Conservation (phyloP, 92 coral and sea anemone species). For the Zoanthus gigantus region DNA sequence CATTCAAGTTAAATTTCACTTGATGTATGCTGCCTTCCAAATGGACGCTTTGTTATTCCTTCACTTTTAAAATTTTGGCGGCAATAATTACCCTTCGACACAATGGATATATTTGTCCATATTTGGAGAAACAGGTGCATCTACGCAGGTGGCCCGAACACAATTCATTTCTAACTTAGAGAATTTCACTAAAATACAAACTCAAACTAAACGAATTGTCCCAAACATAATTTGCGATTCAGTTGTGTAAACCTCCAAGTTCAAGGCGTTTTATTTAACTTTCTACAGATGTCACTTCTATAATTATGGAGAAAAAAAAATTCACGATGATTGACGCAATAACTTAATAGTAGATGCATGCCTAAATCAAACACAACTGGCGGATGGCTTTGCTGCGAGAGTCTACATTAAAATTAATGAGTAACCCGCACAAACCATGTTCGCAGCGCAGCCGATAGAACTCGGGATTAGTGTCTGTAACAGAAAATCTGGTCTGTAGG, state of each 20-base stretch:
- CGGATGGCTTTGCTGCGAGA: constrained; percentile 58
- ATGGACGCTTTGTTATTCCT: constrained; percentile 29
- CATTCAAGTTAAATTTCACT: constrained; percentile 15
- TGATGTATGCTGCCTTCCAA: constrained; percentile 18
- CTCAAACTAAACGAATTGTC: constrained; percentile 11
- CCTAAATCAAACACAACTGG: constrained; percentile 38
- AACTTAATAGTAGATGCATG: constrained; percentile 36
- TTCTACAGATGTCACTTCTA: not conserved
- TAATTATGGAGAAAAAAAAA: not conserved
- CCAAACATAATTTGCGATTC: not conserved
- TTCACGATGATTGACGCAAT: constrained; percentile 22
- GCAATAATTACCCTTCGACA: constrained; percentile 28
- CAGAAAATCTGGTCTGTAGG: constrained; percentile 16
- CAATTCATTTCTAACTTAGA: constrained; percentile 16
- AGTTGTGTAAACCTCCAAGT: not conserved
- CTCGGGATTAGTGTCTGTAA: constrained; percentile 29
- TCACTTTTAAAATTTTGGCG: constrained; percentile 51
- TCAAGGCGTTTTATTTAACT: not conserved
- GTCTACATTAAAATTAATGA: constrained; percentile 87
- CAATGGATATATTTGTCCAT: constrained; percentile 20
- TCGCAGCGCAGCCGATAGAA: constrained; percentile 19
- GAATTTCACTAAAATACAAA: constrained; percentile 10
- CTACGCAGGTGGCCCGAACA: constrained; percentile 34
- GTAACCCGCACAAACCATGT: constrained; percentile 63
- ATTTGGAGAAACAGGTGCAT: constrained; percentile 42